Percentiles rank a stretch among this genome's conserved stretches.
These are phyloP conservation scores for Coracias cyanogaster DNA, from an alignment of 2,797 vertebrate species.

Conservation along the genomic window DNA sequence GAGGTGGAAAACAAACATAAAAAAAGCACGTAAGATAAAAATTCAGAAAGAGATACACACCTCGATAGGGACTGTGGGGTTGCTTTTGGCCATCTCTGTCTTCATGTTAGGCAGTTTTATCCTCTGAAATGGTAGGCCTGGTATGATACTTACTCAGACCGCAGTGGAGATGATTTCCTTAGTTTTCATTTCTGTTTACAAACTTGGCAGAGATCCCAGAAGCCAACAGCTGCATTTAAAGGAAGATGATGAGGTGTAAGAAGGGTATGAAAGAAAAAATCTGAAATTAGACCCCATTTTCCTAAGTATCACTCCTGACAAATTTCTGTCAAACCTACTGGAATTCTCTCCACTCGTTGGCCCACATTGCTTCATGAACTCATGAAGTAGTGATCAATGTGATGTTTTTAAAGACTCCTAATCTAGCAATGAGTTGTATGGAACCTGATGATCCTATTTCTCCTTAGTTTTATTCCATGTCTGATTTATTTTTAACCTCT, in stretches of 20 bases:
- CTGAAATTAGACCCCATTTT: neutral
- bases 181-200: neutral
- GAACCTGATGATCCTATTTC: neutral
- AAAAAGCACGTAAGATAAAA: accelerated
- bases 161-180: neutral
- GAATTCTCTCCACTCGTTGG: neutral
- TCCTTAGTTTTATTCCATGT: neutral
- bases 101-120: neutral
- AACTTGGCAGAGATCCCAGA: neutral
- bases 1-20: accelerated
- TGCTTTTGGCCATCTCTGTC: neutral
- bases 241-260: neutral
- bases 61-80: neutral
- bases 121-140: neutral
- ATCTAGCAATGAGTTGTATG: neutral
- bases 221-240: neutral
- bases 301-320: neutral
- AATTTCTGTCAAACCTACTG: neutral
- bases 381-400: neutral
- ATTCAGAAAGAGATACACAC: neutral
- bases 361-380: neutral
- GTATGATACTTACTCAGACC: neutral
- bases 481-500: neutral
- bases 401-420: neutral
- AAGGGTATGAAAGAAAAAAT: neutral